Evolutionary conservation across 1,140 invertebrate genomes (phyloP).

Genomic region (Meloidogyne floridensis): DNA sequence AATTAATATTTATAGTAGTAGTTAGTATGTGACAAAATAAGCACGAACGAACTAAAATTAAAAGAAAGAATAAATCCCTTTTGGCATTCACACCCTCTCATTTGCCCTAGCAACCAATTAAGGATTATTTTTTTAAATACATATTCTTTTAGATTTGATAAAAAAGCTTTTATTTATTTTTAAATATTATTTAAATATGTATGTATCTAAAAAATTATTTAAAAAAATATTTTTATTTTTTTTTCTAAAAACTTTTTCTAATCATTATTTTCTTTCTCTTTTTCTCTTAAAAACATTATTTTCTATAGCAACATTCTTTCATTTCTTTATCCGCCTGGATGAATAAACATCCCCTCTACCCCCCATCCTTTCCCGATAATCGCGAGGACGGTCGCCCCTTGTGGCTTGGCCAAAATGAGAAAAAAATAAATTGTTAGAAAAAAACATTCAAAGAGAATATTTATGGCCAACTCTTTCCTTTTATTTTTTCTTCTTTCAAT

Average conservation of each 20-base stretch:
- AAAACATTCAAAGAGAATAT: background rate
- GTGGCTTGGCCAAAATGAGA: background rate
- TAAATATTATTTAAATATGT: no score
- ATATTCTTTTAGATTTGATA: no score
- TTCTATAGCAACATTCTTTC: background rate
- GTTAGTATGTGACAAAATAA: no score
- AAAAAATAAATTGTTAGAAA: background rate
- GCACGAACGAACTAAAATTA: no score
- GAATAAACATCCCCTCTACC: background rate
- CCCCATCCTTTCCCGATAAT: conserved; percentile 13
- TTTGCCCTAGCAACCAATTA: no score
- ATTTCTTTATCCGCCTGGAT: background rate
- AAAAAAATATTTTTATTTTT: no score
- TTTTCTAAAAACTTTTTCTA: no score
- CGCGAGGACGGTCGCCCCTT: background rate
- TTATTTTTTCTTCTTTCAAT: background rate
- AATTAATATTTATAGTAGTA: no score
- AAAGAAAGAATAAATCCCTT: no score
- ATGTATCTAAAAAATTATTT: no score
- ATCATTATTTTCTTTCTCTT: background rate
- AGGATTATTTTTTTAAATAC: no score
- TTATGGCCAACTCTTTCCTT: background rate
- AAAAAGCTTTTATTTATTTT: no score
- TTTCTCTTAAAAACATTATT: background rate
- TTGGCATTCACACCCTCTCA: background rate